Evolutionary conservation across 2,797 vertebrate species (phyloP).

Genomic region (Pampus argenteus): DNA sequence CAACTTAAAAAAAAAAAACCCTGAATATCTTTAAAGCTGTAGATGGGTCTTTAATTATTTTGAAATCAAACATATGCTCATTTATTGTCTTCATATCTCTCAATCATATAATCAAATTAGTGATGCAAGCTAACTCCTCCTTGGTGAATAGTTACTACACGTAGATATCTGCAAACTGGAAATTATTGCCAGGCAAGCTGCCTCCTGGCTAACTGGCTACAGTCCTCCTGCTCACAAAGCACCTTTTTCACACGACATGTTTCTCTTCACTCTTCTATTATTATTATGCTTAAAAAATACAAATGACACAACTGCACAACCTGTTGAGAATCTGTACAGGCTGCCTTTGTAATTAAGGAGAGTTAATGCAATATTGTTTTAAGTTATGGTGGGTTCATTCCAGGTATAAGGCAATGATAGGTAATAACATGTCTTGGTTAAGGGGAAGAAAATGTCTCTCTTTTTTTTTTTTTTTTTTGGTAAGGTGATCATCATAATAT

Average conservation of each 20-base stretch:
- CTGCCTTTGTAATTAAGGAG: conserved; percentile 51
- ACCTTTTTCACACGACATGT: conserved; percentile 67
- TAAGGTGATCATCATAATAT: conserved; percentile 20
- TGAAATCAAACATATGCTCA: background rate
- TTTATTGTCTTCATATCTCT: conserved; percentile 18
- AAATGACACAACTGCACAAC: conserved; percentile 48
- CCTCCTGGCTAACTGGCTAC: conserved; percentile 66
- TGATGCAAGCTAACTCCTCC: conserved; percentile 25
- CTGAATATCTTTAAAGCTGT: conserved; percentile 16
- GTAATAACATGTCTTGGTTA: conserved; percentile 46
- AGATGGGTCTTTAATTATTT: conserved; percentile 31
- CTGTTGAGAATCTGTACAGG: conserved; percentile 31
- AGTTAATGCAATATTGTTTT: conserved; percentile 50
- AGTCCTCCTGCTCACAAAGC: conserved; percentile 63
- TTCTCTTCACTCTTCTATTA: conserved; percentile 42
- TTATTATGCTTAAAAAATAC: conserved; percentile 14
- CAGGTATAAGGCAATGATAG: conserved; percentile 35
- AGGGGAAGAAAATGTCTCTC: conserved; percentile 19
- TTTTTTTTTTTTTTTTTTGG: conserved; percentile 45
- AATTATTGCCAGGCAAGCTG: conserved; percentile 62
- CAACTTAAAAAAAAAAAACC: conserved; percentile 38
- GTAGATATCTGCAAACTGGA: conserved; percentile 40
- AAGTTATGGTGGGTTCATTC: conserved; percentile 54
- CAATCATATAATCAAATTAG: conserved; percentile 16
- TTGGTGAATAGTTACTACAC: conserved; percentile 46